Conservation (phyloP, 92 coral and sea anemone species). For the Parazoanthus darwini region DNA sequence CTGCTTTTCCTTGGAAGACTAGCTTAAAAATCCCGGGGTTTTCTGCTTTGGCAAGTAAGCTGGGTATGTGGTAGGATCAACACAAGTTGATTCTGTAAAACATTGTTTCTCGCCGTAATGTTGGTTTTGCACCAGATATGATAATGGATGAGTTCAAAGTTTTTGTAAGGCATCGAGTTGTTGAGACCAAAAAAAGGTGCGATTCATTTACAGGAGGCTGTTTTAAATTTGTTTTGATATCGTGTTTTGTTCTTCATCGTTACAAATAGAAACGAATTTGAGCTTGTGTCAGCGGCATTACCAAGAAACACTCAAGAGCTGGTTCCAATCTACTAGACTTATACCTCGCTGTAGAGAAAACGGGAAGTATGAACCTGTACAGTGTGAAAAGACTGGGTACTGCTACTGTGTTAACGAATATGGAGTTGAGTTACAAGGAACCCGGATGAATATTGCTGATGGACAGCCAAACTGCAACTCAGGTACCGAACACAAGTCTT, state of each 20-base stretch:
- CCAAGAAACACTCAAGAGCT: slow-evolving; percentile 60
- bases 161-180: too few species aligned
- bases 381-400: slow-evolving; percentile 58
- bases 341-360: slow-evolving; percentile 76
- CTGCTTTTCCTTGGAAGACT: too few species aligned
- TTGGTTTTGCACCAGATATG: too few species aligned
- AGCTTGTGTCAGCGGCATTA: slow-evolving; percentile 68
- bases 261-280: slow-evolving; percentile 10
- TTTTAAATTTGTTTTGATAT: background rate
- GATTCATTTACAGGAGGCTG: background rate
- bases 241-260: background rate
- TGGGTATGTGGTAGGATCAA: too few species aligned
- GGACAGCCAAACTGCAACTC: slow-evolving; percentile 63
- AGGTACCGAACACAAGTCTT: background rate
- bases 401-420: slow-evolving; percentile 83
- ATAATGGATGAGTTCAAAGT: too few species aligned
- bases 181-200: too few species aligned
- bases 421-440: slow-evolving; percentile 69
- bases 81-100: too few species aligned
- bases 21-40: too few species aligned
- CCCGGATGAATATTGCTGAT: slow-evolving; percentile 47
- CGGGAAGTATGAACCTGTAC: slow-evolving; percentile 75
- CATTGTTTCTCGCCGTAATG: too few species aligned
- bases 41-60: too few species aligned
- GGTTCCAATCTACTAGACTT: slow-evolving; percentile 48